Percentiles rank a stretch among this genome's conserved stretches.
Evolutionary conservation across 1,140 invertebrate species (phyloP).

Genomic region (Heterodera schachtii): DNA sequence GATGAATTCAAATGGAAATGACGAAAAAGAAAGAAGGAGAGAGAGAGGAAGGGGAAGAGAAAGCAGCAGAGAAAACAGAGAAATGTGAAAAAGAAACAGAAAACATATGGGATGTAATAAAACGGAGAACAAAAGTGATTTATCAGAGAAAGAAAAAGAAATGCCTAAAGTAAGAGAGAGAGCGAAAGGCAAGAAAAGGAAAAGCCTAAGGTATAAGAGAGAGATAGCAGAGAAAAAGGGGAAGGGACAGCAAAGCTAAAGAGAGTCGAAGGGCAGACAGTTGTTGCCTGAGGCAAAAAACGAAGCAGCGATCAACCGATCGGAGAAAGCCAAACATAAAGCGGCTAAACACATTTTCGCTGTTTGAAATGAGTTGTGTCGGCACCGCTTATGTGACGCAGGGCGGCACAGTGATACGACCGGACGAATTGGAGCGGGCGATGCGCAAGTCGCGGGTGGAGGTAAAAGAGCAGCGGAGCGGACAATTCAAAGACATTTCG

Average conservation of each 20-base stretch:
- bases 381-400: neutral
- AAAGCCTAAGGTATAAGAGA: neutral
- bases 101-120: neutral
- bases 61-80: constrained; percentile 8
- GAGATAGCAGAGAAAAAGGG: neutral
- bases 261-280: neutral
- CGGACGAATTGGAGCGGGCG: constrained; percentile 18
- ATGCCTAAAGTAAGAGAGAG: neutral
- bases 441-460: constrained; percentile 4
- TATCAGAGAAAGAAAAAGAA: constrained; percentile 2
- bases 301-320: neutral
- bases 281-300: neutral
- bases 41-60: constrained; percentile 4
- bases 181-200: neutral
- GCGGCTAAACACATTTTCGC: neutral
- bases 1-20: neutral
- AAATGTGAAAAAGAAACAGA: neutral
- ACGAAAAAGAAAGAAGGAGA: neutral
- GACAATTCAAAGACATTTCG: neutral
- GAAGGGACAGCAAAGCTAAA: neutral
- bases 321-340: neutral
- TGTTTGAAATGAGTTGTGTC: neutral
- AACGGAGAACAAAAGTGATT: neutral
- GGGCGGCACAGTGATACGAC: constrained; percentile 15
- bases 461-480: neutral